Evolutionary conservation across 2,113 vertebrate genomes (phyloP).

Genomic region (Triplophysa siluroides): DNA sequence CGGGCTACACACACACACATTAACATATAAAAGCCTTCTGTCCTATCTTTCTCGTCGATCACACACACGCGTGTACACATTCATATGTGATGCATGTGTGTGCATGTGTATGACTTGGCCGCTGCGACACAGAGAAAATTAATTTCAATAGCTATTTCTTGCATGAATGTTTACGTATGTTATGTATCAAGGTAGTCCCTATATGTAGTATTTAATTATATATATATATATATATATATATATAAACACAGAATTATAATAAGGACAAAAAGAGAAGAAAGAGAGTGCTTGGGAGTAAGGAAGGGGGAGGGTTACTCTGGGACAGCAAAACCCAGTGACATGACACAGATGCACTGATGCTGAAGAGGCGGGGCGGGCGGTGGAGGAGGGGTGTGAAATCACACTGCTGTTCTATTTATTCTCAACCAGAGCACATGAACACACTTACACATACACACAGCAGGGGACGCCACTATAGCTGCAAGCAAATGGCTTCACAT

Average conservation of each 20-base stretch:
- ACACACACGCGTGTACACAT: constrained; percentile 11
- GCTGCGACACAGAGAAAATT: not conserved
- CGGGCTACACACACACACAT: constrained; percentile 11
- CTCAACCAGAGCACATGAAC: constrained; percentile 52
- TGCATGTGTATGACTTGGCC: constrained; percentile 1
- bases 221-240: no score
- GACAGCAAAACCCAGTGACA: constrained; percentile 72
- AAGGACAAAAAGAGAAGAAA: not conserved
- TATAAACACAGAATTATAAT: constrained; percentile 6
- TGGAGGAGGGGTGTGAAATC: constrained; percentile 54
- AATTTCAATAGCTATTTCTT: no score
- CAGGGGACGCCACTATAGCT: constrained; percentile 47
- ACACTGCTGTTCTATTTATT: constrained; percentile 60
- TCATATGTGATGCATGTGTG: constrained; percentile 15
- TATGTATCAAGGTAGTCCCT: not conserved
- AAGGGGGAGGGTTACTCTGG: constrained; percentile 65
- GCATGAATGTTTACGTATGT: no score
- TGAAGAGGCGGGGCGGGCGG: constrained; percentile 4
- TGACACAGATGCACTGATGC: constrained; percentile 72
- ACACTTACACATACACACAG: constrained; percentile 48
- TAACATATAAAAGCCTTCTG: constrained; percentile 27
- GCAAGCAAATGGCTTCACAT: constrained; percentile 53
- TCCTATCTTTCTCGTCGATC: not conserved
- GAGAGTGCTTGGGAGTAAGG: constrained; percentile 32
- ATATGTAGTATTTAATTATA: not conserved